Base-by-base conservation (phyloP, 2,888 invertebrate genomes). In the Mesorhabditis sp. region DNA sequence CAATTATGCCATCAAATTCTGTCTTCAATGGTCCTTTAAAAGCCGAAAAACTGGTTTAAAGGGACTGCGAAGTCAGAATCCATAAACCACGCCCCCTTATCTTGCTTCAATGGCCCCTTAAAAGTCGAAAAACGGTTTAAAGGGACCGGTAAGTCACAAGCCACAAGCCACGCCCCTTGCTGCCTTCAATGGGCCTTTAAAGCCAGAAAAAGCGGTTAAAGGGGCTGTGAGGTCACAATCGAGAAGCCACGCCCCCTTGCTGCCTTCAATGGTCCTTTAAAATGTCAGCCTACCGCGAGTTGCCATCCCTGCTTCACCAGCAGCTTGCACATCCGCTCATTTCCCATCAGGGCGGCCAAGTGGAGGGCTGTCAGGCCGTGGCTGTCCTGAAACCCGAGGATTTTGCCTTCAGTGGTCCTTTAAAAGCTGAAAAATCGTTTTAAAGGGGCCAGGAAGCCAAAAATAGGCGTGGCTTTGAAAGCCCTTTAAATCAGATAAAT, bases 311-410 rank as follows among this genome's bases (percentile, higher is more conserved):
- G 79, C 45, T 76, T 72, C 4, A 82, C 72, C 41, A 84, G 72
- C 66, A 78, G 70, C 65, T 78, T 80, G 74, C 80, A 80, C 44
- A 85, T 75, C 4, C 76, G 73, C 66, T 79, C 76, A 61, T 80
- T 77, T 2, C 82, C 82, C 10, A 76, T 75, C 73, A 80, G 76
- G 13, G 82, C 82, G 4, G 84, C 83, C 68, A 84, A 70, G 73
- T 84, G 84, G 5, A 84, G 72, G 5, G 84, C 77, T 4, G 76
- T 77, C 67, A 74, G 78, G n/a, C 80, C 80, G 45, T 73, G 67
- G 62, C 70, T 74, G 45, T 78, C 78, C 72, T 75, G 65, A n/a
- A 63, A 43, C 63, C 41, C n/a, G 7, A 3, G 28, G n/a, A 41
- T 67, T 4, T 58, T 50, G n/a, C 7, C 7, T 50, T 10, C n/a